These are phyloP conservation scores for Dryobates pubescens DNA, from an alignment of 2,797 vertebrate genomes.

Conservation along the genomic window DNA sequence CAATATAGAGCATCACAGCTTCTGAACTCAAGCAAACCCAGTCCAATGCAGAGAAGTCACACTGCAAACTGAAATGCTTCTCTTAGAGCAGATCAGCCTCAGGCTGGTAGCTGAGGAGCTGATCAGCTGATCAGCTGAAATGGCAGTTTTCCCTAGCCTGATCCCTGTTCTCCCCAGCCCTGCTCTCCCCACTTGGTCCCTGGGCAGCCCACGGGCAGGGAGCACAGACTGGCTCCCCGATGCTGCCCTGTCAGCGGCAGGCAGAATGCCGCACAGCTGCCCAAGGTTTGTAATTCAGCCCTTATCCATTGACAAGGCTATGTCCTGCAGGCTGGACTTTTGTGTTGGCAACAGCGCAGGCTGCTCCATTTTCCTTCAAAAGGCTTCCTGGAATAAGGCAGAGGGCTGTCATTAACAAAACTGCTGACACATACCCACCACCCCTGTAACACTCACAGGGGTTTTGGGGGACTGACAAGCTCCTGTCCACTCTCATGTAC, in stretches of 20 bases:
- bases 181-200: accelerated
- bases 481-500: background rate
- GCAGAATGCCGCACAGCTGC: background rate
- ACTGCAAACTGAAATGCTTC: background rate
- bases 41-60: background rate
- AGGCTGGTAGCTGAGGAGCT: background rate
- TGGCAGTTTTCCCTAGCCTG: background rate
- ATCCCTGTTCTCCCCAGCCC: background rate
- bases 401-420: background rate
- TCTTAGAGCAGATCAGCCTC: background rate
- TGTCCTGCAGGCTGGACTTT: background rate
- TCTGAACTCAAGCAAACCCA: background rate
- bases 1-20: background rate
- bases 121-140: background rate
- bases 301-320: background rate
- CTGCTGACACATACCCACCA: background rate
- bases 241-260: background rate
- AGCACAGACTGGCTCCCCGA: background rate
- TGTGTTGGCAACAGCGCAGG: background rate
- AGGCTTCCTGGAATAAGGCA: background rate
- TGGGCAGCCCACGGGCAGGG: background rate
- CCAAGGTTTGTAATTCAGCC: background rate
- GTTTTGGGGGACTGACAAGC: background rate
- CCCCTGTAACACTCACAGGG: background rate
- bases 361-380: background rate